Evolutionary conservation across 2,113 vertebrate species (phyloP), one percentile per base, ranked within the genome.

Genomic region (Chamaea fasciata): DNA sequence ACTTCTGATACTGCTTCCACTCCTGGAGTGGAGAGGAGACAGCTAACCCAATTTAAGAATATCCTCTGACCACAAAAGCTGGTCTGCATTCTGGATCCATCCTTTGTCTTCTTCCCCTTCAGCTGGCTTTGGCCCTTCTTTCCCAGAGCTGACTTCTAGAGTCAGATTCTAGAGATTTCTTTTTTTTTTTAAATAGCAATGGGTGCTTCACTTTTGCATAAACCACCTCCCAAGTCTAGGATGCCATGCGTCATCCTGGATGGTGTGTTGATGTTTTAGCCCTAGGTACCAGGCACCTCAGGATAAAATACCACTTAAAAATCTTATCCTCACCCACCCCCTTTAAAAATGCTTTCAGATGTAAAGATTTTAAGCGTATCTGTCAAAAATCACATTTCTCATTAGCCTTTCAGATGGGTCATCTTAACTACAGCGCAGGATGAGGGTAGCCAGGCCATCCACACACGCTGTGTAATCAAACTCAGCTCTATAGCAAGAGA

Each of bases 171-270:
- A 5, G 13, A 49, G 26, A 49, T 15, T 14, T 41, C 41, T 59
- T 35, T 37, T 28, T 28, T 42, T 78, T 78, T 31, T 31, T 30
- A n/a, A n/a, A 39, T 2, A 33, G 15, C n/a, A 88, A 41, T 3
- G 15, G 9, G 15, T 31, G 11, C n/a, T 63, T 42, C 57, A 31
- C 24, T 76, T 76, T 31, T 47, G 22, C 46, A 49, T 41, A 65
- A 49, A 33, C 1, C 1, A 10, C 15, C 4, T 6, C 17, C 15
- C 10, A 0, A 2, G 12, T 24, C 21, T 55, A 77, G 35, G 28
- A 69, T 3, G 2, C 16, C 62, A 56, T 30, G 12, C 16, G 94
- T 68, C 70, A 52, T 47, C 24, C 63, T 71, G 35, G 12, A 77
- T 42, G 21, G 46, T 75, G 15, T 78, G 33, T 7, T 50, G 39